Conservation (phyloP, 1,140 invertebrate species). For the Drosophila littoralis region DNA sequence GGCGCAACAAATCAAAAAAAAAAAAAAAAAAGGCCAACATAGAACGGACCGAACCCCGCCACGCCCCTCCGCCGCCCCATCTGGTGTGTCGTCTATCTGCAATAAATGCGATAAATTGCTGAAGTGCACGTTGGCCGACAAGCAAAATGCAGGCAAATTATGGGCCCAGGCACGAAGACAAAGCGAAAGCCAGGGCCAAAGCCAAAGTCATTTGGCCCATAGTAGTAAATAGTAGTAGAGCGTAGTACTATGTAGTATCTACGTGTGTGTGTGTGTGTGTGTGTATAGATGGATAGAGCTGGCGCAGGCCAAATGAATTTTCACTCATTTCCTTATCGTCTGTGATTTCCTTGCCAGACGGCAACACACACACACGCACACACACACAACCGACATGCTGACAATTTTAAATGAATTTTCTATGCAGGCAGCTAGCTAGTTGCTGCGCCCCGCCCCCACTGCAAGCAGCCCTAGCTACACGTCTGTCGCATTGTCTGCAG, state of each 20-base stretch:
- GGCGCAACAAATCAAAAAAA: constrained; percentile 8
- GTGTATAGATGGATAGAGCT: neutral
- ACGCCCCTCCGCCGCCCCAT: neutral
- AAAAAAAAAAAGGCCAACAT: neutral
- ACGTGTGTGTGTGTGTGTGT: constrained; percentile 28
- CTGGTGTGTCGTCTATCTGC: constrained; percentile 47
- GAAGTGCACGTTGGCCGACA: constrained; percentile 52
- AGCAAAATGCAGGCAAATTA: constrained; percentile 74
- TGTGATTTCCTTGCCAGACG: constrained; percentile 81
- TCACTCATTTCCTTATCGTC: constrained; percentile 83
- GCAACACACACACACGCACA: constrained; percentile 42
- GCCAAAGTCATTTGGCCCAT: constrained; percentile 8
- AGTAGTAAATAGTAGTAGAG: constrained; percentile 29
- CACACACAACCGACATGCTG: constrained; percentile 39
- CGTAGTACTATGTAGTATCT: constrained; percentile 18
- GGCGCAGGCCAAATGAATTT: constrained; percentile 69
- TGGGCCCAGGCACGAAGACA: constrained; percentile 33
- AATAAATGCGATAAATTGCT: constrained; percentile 75
- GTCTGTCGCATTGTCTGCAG: constrained; percentile 40
- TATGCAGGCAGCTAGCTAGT: constrained; percentile 66
- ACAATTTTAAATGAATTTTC: constrained; percentile 78
- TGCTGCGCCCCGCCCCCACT: neutral
- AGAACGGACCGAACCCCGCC: neutral
- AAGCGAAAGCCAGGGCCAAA: constrained; percentile 19
- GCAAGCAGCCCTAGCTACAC: neutral